Conservation (phyloP, 2,797 vertebrate species). For the Orestias chungarensis region DNA sequence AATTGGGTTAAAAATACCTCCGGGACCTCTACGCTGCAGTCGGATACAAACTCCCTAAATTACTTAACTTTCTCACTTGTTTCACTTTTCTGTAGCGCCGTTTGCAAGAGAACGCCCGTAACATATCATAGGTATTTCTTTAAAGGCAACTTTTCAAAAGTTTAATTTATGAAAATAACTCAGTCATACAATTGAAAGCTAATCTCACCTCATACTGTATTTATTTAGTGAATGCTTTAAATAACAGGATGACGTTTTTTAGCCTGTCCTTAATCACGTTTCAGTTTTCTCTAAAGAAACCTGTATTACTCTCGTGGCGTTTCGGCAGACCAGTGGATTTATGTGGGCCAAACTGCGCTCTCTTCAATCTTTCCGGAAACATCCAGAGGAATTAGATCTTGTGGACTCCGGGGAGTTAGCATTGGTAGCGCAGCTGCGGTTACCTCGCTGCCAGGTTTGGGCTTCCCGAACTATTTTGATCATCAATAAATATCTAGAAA, state of each 20-base stretch:
- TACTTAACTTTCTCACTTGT: neutral
- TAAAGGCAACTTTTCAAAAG: too few relatives aligned
- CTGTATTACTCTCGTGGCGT: neutral
- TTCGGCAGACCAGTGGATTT: neutral
- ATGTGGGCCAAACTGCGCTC: constrained; percentile 1
- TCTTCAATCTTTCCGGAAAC: constrained; percentile 1
- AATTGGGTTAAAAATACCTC: constrained; percentile 49
- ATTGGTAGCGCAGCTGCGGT: constrained; percentile 4
- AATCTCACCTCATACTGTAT: neutral
- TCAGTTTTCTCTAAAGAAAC: neutral
- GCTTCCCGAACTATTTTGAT: neutral
- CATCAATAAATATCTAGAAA: neutral
- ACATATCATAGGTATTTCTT: too few relatives aligned
- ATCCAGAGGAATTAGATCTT: neutral
- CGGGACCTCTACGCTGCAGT: constrained; percentile 14
- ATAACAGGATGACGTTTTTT: too few relatives aligned
- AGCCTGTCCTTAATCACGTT: neutral
- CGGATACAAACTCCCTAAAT: neutral
- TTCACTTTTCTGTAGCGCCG: constrained; percentile 19
- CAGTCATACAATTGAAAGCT: neutral
- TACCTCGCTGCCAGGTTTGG: neutral
- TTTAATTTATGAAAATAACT: too few relatives aligned
- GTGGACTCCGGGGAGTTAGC: neutral
- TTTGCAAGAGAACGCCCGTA: constrained; percentile 4
- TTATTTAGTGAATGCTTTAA: neutral